Base-by-base conservation (phyloP, 2,888 invertebrate species). In the Philonicus albiceps region DNA sequence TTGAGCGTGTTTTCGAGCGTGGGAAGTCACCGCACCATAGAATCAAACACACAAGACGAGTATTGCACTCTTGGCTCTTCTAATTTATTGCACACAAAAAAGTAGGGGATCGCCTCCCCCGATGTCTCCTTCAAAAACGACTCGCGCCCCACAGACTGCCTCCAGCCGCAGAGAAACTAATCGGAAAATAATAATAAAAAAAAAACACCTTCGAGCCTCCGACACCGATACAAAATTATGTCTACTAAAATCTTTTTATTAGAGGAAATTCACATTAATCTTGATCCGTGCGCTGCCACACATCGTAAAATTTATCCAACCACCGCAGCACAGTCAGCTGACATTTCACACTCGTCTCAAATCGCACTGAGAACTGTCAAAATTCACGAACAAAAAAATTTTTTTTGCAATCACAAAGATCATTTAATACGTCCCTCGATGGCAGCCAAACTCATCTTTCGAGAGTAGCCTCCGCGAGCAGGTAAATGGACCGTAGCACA, bases 271-370 rank as follows among this genome's bases (percentile, higher is more conserved):
- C 27, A 8, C 37, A 64, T 34, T 4, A 22, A 64, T 64, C 22
- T 22, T 64, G 27, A 7, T 64, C 7, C 64, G 64, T 64, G 19
- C 64, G 22, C 64, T 64, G 64, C 19, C 64, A 64, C 64, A 64
- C 64, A 64, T 64, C 27, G 64, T 37, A 64, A 55, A 83, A 83
- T 83, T n/a, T 83, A 34, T 64, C 30, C 64, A 19, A 83, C 81
- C 55, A 34, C 55, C 7, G 64, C 55, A 7, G 81, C 11, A 19
- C 40, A 73, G 73, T 84, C 84, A 84, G 84, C 84, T 84, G 84
- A 84, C 73, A 73, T 72, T 13, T 72, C 22, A 37, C 40, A 4
- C 4, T 22, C 40, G 40, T 84, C 37, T 27, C 19, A 84, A 72
- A 31, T 30, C 73, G 53, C 84, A 84, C 72, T 31, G 16, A 43